Conservation (phyloP, 37 sponge, comb jelly and placozoan species). For the Halisarca cf. caerulea region DNA sequence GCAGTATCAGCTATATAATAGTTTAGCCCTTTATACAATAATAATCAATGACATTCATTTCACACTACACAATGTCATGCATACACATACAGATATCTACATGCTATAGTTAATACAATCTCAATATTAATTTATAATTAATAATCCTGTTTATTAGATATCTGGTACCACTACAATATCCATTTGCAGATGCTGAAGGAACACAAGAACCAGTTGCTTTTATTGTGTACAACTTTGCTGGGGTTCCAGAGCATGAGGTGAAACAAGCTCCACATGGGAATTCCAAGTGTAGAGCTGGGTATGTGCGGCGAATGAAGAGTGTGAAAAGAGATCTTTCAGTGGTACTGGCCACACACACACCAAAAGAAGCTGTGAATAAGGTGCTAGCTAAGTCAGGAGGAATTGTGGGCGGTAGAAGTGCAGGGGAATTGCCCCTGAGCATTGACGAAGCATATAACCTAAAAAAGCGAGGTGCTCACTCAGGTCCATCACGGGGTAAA, state of each 20-base stretch:
- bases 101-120: no score
- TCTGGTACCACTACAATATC: no score
- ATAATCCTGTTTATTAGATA: no score
- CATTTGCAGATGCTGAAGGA: slow-evolving; percentile 17
- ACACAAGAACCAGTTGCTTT: not conserved
- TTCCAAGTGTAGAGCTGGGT: not conserved
- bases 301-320: slow-evolving; percentile 22
- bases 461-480: not conserved
- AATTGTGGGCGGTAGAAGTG: slow-evolving; percentile 1
- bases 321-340: not conserved
- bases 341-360: not conserved
- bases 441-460: slow-evolving; percentile 21
- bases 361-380: slow-evolving; percentile 20
- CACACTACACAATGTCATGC: no score
- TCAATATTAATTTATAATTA: no score
- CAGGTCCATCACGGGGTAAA: not conserved
- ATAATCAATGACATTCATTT: no score
- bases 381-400: slow-evolving; percentile 17
- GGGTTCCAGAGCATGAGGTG: slow-evolving; percentile 26
- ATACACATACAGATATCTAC: no score
- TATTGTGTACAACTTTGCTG: slow-evolving; percentile 31
- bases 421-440: slow-evolving; percentile 8
- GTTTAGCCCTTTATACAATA: no score
- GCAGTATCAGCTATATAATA: no score
- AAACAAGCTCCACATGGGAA: slow-evolving; percentile 7